Conservation (phyloP, 2,113 vertebrate species). For the Ascaphus truei region DNA sequence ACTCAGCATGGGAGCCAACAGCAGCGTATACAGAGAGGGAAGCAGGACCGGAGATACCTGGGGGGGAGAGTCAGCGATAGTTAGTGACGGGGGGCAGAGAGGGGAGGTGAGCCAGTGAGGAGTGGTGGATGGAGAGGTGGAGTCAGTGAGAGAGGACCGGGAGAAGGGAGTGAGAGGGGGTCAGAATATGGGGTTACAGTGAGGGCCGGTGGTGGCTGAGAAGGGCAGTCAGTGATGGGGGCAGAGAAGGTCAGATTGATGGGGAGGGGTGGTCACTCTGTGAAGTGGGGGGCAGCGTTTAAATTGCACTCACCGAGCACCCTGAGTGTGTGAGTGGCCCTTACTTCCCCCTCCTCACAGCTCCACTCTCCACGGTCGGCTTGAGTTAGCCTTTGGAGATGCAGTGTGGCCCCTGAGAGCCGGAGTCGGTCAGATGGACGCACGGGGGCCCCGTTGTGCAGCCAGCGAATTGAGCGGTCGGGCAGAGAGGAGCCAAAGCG, state of each 20-base stretch:
- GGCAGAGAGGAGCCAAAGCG: neutral
- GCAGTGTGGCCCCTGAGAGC: neutral
- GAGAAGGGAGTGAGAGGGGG: neutral
- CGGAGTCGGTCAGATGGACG: neutral
- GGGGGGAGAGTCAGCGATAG: neutral
- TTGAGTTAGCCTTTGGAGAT: neutral
- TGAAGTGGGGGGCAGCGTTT: neutral
- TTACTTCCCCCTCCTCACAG: neutral
- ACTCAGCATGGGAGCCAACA: neutral
- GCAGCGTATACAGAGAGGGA: neutral
- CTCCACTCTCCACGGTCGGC: slow-evolving; percentile 15
- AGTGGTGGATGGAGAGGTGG: neutral
- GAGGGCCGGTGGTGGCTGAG: too few relatives aligned
- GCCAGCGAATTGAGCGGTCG: neutral
- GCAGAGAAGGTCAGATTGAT: neutral
- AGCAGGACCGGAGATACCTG: neutral
- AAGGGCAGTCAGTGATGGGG: too few relatives aligned
- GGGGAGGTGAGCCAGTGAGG: too few relatives aligned
- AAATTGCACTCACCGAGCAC: neutral
- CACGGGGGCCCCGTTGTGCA: neutral
- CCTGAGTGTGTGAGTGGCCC: neutral
- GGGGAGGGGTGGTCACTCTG: neutral
- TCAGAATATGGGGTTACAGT: too few relatives aligned
- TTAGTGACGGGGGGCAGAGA: too few relatives aligned
- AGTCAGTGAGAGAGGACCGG: neutral